phyloP scores from a whole-genome alignment of 2,113 vertebrate genomes.

The Anarrhichthys ocellatus region DNA sequence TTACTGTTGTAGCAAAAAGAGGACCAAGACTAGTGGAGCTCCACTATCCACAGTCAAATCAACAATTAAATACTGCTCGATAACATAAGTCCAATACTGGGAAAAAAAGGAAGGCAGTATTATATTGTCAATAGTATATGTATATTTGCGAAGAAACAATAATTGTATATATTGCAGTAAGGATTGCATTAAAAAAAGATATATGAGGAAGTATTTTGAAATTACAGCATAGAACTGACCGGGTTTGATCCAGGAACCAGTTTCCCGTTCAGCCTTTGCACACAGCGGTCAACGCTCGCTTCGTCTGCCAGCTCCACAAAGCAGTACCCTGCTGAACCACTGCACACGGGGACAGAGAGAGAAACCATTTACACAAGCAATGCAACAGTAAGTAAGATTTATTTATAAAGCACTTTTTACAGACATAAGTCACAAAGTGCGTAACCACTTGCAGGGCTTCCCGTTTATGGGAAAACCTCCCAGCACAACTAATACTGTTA shows the following conservation, averaged over 20 bases:
- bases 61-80: constrained; percentile 39
- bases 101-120: constrained; percentile 60
- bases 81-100: constrained; percentile 44
- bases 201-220: constrained; percentile 37
- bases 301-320: constrained; percentile 88
- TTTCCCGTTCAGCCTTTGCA: constrained; percentile 86
- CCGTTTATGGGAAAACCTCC: too few relatives aligned
- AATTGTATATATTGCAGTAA: constrained; percentile 12
- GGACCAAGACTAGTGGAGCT: constrained; percentile 64
- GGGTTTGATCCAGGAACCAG: constrained; percentile 87
- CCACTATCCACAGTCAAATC: constrained; percentile 63
- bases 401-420: too few relatives aligned
- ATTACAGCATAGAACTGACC: constrained; percentile 72
- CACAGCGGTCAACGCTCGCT: constrained; percentile 85
- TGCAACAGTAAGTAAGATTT: background rate
- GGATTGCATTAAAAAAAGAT: constrained; percentile 10
- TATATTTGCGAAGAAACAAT: constrained; percentile 36
- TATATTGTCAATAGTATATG: constrained; percentile 48
- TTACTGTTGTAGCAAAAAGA: constrained; percentile 23
- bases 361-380: background rate
- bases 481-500: background rate
- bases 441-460: too few relatives aligned
- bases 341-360: constrained; percentile 19
- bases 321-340: constrained; percentile 86
- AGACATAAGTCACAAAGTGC: too few relatives aligned